Percentiles rank a stretch among this genome's conserved stretches.
Conservation (phyloP, 2,797 vertebrate genomes). For the Squalus acanthias region DNA sequence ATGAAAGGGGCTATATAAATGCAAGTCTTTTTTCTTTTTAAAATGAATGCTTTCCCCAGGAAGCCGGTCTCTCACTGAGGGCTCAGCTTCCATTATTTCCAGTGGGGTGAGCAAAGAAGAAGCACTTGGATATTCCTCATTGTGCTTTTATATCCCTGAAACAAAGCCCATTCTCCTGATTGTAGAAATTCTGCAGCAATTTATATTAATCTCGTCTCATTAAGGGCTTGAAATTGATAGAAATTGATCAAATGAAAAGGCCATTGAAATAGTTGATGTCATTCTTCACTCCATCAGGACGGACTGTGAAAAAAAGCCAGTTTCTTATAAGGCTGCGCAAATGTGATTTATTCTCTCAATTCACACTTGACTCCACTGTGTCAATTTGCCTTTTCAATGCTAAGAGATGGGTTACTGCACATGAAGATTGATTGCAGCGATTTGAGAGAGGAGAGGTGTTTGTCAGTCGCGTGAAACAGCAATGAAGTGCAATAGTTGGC, state of each 20-base stretch:
- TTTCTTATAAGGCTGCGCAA: neutral
- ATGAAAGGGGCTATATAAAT: neutral
- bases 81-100: neutral
- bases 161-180: neutral
- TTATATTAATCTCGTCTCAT: neutral
- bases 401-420: neutral
- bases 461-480: neutral
- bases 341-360: slow-evolving; percentile 23
- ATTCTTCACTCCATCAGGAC: slow-evolving; percentile 18
- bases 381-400: neutral
- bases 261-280: neutral
- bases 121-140: neutral
- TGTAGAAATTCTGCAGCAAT: neutral
- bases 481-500: neutral
- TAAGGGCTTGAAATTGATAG: neutral
- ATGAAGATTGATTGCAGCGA: neutral
- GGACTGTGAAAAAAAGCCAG: neutral
- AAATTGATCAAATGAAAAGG: slow-evolving; percentile 11
- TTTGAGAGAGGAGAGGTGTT: neutral
- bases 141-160: neutral
- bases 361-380: neutral
- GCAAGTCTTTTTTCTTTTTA: neutral
- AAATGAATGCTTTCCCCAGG: too few relatives aligned
- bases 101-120: neutral
- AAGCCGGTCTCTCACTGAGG: neutral